Conservation (phyloP, 2,797 vertebrate genomes). For the Percopsis omiscomaycus region DNA sequence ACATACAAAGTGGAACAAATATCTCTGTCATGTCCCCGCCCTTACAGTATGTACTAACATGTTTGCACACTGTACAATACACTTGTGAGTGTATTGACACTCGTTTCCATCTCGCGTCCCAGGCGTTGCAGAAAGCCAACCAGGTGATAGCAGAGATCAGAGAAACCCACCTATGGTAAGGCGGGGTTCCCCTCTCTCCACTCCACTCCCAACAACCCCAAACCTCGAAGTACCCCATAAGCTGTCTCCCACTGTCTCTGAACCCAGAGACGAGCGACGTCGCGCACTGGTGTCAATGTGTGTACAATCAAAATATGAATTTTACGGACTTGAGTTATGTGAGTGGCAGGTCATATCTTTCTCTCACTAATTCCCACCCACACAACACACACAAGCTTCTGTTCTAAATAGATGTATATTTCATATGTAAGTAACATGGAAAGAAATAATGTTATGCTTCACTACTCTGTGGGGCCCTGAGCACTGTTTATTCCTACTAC, state of each 20-base stretch:
- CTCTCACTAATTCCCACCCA: conserved; percentile 43
- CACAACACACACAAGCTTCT: conserved; percentile 44
- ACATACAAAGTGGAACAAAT: no score
- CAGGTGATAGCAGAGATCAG: conserved; percentile 98
- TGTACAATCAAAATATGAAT: conserved; percentile 72
- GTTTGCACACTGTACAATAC: no score
- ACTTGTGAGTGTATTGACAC: neutral
- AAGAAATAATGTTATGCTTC: conserved; percentile 53
- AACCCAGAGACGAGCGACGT: conserved; percentile 65
- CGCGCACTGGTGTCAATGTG: conserved; percentile 78
- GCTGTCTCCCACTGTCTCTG: conserved; percentile 39
- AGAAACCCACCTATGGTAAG: conserved; percentile 98
- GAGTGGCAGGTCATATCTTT: conserved; percentile 47
- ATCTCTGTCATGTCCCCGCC: no score
- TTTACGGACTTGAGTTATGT: conserved; percentile 78
- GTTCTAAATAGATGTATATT: conserved; percentile 61
- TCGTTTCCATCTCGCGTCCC: conserved; percentile 13
- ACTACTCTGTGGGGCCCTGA: conserved; percentile 75
- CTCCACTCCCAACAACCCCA: neutral
- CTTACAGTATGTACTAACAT: no score
- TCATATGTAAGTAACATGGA: conserved; percentile 66
- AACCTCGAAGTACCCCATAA: conserved; percentile 10
- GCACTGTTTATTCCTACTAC: conserved; percentile 73
- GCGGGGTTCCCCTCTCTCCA: conserved; percentile 22
- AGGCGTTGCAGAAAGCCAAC: conserved; percentile 96